Evolutionary conservation across 1,140 invertebrate genomes (phyloP), one percentile per base, ranked within the genome.

Genomic region (Bacillus rossius): DNA sequence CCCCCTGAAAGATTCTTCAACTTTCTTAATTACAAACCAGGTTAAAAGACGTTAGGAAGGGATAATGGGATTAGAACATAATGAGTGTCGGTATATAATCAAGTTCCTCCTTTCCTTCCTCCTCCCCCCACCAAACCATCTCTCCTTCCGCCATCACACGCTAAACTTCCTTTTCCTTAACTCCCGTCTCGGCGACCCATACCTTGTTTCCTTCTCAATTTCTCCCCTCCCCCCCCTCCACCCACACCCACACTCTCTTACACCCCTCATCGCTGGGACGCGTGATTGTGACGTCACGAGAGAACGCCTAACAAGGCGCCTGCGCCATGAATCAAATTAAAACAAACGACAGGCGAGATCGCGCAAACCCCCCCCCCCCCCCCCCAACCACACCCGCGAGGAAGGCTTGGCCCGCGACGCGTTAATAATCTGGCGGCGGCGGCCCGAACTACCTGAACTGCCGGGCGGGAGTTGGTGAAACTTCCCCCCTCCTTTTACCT

Each of bases 1-100:
- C n/a, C n/a, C 29, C 29, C 29, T 10, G 29, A 34, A 43, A 57
- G 37, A 50, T 14, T 50, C 47, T 51, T 57, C 37, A 57, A 57
- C 29, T 57, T 57, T 47, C 55, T 57, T 57, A 57, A 57, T 57
- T 57, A 57, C 55, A 57, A 57, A 57, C 45, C 29, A 47, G 38
- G 47, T 51, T 57, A 57, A 38, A 50, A 57, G 47, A 57, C n/a
- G 38, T 55, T 41, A 55, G 25, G 38, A 37, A 52, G 16, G 38
- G 55, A 50, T 50, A 57, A 57, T 50, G 34, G 55, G 55, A 57
- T 57, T 57, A 57, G 55, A 50, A 48, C 19, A 50, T 51, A 57
- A 57, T 57, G 55, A 57, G 34, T 49, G 55, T 50, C 55, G 19
- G 45, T 38, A 19, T 55, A 25, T 55, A 55, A 55, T 55, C 53